phyloP scores from a whole-genome alignment of 37 sponge, comb jelly and placozoan genomes.

The Cliona cf. orientalis region DNA sequence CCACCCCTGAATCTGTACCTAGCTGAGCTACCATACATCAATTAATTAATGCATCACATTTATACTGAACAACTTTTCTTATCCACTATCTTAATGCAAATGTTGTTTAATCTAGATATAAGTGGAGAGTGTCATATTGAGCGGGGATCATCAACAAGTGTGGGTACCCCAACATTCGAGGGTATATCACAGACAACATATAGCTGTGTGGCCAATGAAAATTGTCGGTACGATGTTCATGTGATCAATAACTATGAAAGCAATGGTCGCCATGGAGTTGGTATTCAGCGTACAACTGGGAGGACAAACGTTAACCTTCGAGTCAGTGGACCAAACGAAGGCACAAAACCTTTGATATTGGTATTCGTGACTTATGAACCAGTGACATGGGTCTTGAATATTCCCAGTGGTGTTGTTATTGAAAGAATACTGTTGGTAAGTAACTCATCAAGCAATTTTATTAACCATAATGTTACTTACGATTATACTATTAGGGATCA shows the following conservation, averaged over 20 bases:
- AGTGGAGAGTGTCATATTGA: constrained; percentile 5
- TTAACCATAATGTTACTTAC: neutral
- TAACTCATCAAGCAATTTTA: neutral
- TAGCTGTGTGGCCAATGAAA: constrained; percentile 17
- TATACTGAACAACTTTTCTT: neutral
- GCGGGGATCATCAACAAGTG: neutral
- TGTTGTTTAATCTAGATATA: neutral
- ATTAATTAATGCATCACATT: neutral
- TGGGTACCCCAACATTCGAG: neutral
- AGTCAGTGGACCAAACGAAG: neutral
- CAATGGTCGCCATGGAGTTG: neutral
- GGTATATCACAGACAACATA: neutral
- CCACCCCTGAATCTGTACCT: too few species aligned
- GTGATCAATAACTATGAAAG: neutral
- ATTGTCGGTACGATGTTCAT: constrained; percentile 22
- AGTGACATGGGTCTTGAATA: constrained; percentile 6
- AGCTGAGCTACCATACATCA: neutral
- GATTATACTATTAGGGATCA: neutral
- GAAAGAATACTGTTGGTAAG: constrained; percentile 15
- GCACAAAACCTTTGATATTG: neutral
- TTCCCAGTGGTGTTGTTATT: constrained; percentile 4
- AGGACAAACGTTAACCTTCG: neutral
- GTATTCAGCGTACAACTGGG: neutral
- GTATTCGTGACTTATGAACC: constrained; percentile 18
- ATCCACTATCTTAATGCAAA: neutral